These are phyloP conservation scores for Leucosticte australis DNA, from an alignment of 2,113 vertebrate genomes.

Conservation along the genomic window DNA sequence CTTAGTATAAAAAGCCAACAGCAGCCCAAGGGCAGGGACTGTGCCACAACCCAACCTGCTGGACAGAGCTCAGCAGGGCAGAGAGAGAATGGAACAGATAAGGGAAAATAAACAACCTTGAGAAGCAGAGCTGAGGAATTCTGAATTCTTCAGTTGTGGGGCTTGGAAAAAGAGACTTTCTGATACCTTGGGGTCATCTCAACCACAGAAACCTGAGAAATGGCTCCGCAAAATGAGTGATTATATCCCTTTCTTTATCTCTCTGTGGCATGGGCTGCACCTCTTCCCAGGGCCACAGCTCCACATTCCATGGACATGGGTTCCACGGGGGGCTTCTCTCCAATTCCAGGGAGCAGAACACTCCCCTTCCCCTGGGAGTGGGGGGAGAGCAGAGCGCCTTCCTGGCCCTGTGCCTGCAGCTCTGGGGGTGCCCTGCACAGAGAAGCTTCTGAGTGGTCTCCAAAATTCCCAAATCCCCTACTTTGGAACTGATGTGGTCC, in stretches of 20 bases:
- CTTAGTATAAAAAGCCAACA: too few species aligned
- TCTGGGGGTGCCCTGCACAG: background rate
- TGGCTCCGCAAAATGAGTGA: background rate
- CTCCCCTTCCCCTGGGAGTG: background rate
- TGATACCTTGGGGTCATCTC: too few species aligned
- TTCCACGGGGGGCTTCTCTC: background rate
- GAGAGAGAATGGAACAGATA: too few species aligned
- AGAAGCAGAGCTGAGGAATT: too few species aligned
- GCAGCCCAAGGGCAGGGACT: too few species aligned
- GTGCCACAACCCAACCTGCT: too few species aligned
- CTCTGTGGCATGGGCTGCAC: background rate
- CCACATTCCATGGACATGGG: background rate
- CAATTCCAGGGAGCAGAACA: background rate
- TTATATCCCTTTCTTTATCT: background rate
- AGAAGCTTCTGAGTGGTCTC: background rate
- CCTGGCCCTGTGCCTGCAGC: background rate
- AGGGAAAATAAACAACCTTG: too few species aligned
- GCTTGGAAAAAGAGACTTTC: too few species aligned
- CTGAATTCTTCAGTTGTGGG: too few species aligned
- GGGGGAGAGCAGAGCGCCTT: background rate
- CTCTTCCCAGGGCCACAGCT: background rate
- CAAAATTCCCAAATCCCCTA: background rate
- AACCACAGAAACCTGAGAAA: background rate
- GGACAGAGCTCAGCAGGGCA: too few species aligned
- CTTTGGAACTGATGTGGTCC: background rate